Evolutionary conservation across 2,888 invertebrate species (phyloP), one percentile per base, ranked within the genome.

Genomic region (Oscheius sp.): DNA sequence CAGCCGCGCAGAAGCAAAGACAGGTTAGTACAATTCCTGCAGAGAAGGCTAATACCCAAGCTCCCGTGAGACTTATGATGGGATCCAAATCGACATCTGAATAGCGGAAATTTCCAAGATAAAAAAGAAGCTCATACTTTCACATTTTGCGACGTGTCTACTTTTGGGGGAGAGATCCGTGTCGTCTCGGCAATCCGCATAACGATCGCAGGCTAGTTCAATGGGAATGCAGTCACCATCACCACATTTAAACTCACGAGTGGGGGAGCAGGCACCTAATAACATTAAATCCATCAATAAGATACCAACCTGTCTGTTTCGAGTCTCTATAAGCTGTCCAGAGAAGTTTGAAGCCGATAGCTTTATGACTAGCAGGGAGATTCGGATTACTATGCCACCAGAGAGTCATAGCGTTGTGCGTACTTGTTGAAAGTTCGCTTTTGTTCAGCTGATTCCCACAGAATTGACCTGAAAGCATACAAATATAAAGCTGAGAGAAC

Each of bases 381-480:
- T 72, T 70, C 12, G 71, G 70, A 61, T 73, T 70, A 1, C 77
- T 68, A 66, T 79, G 79, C 79, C 79, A 79, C 79, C 79, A 79
- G 8, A 79, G 70, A 17, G 79, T 77, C 64, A 79, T 50, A 20
- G 77, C 79, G 44, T 79, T 79, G 41, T 75, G 70, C n/a, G 72
- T 67, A 62, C 73, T 73, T 17, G 57, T 54, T 51, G 72, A 72
- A 49, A 78, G 50, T 65, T 71, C 73, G 17, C 71, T 68, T n/a
- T 57, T 70, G 56, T 75, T 75, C 57, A 70, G 61, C 33, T 70
- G 65, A 33, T 70, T 67, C 38, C 78, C 78, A 65, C 78, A 78
- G 63, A 73, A 77, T 71, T 78, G 76, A 32, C 78, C 78, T 76
- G 71, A 59, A 59, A 33, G 26, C 22, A 3, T 5, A 36, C n/a